Evolutionary conservation across 2,113 vertebrate genomes (phyloP), one percentile per base, ranked within the genome.

Genomic region (Saccopteryx bilineata): DNA sequence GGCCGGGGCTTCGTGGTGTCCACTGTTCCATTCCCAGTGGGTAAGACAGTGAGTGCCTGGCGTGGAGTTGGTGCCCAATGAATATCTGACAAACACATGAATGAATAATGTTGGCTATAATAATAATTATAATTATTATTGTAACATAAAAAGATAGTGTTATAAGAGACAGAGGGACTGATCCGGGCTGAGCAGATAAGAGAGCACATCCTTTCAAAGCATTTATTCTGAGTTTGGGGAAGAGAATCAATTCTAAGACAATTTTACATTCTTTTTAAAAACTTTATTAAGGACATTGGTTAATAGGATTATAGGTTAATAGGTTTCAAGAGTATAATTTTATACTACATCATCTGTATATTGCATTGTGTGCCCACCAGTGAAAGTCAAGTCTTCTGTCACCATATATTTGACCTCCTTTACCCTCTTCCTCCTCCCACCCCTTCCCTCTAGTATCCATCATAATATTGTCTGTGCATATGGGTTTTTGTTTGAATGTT

Each of bases 141-240:
- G 3, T 72, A 33, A 50, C 54, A 71, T n/a, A 54, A 60, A 95
- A 87, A 65, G 14, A 61, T 88, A 75, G 3, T 26, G 15, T 52
- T 18, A 5, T 24, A 90, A 61, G 86, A 81, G 46, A 75, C 52
- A 52, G 12, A 61, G 28, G 58, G 56, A 50, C 28, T 78, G 23
- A 46, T 87, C 39, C 61, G 68, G 61, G 26, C 39, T n/a, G 18
- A 75, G 87, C 56, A 66, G 18, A 58, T 48, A 76, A 56, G 61
- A 75, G 50, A 78, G 8, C 4, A 28, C 48, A 60, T 61, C n/a
- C 83, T 91, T 88, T 88, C 33, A 65, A 85, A 87, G 19, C 71
- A 84, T 87, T 74, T 93, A 90, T 81, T 82, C 39, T 61, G 90
- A 89, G 7, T 94, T 76, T 66, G 69, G 63, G 52, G 56, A 75